Evolutionary conservation across 2,113 vertebrate species (phyloP), one percentile per base, ranked within the genome.

Genomic region (Mastomys coucha): DNA sequence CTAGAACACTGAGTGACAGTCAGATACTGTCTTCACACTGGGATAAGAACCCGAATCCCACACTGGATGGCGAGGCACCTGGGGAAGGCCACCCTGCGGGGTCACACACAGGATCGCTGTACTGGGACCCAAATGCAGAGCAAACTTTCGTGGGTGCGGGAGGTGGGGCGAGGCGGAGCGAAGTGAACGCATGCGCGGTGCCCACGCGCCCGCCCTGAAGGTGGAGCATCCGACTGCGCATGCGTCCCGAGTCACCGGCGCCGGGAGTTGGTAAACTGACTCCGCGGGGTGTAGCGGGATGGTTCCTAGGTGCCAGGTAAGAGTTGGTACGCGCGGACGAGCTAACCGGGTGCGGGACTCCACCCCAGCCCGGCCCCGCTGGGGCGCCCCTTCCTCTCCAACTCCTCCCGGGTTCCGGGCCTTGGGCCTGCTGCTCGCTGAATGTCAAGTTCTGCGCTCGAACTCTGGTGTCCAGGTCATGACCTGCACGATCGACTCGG

Each of bases 301-400:
- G 95, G 93, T 96, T 0, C n/a, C 5, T 11, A 80, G 24, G 4
- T 96, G 94, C 87, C 97, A 96, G 97, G 97, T 97, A 86, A 97
- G 91, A 19, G 7, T 26, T 17, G 17, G 1, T 10, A 2, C 7
- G 22, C 49, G 73, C 19, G 13, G 13, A 19, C 28, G n/a, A 26
- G 60, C 49, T 51, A 26, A 20, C 24, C 5, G n/a, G 53, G 58
- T 13, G 36, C 16, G 3, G 51, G 2, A 0, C n/a, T 7, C 7
- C n/a, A 5, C 0, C 11, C 0, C 13, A 2, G 28, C 24, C 4
- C 26, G 9, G 85, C 5, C 28, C 45, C 26, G 45, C 33, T 26
- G 12, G 49, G 5, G 10, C 36, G 14, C 53, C 24, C 53, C 69
- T n/a, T 56, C 69, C 33, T 58, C 36, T 0, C 17, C 17, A 0